Evolutionary conservation across 2,797 vertebrate species (phyloP), one percentile per base, ranked within the genome.

Genomic region (Siniperca scherzeri): DNA sequence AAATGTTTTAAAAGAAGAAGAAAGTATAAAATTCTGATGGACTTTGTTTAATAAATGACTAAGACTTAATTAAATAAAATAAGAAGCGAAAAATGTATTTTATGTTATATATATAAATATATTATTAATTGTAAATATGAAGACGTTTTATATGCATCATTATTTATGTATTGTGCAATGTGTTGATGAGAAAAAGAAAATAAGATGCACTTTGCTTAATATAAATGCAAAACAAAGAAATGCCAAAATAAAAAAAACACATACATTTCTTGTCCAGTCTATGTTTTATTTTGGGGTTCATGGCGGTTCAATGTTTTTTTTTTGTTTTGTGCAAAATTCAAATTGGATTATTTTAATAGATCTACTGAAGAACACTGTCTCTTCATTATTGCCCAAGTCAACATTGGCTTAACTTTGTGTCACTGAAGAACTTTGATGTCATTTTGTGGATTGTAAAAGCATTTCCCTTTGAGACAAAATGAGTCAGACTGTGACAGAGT

Each of bases 131-230:
- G 98, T 99, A 99, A 98, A 99, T 99, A 99, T 90, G 97, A 98
- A 99, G 97, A 98, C 96, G 95, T 99, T 99, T 99, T 99, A 99
- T 99, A 99, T 98, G 97, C 98, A 98, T 97, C 97, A 97, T 99
- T 99, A 99, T 99, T 99, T 99, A 99, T 99, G 97, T 99, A 99
- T 98, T 98, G 98, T 99, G 98, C 98, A 99, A 99, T 99, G 98
- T 99, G 98, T 99, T 98, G 97, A 99, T 95, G 96, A 97, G 96
- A 96, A 96, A 95, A 96, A 95, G 96, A 97, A 97, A 97, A 95
- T 95, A 97, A 97, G 96, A 99, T 99, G 98, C 98, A 99, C 98
- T 99, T 99, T 99, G 98, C 98, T 98, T 99, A 99, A 99, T 99
- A 99, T 99, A 99, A 99, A 98, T 98, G 97, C 97, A 98, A 97